Conservation (phyloP, 2,797 vertebrate genomes). For the Tenualosa ilisha region DNA sequence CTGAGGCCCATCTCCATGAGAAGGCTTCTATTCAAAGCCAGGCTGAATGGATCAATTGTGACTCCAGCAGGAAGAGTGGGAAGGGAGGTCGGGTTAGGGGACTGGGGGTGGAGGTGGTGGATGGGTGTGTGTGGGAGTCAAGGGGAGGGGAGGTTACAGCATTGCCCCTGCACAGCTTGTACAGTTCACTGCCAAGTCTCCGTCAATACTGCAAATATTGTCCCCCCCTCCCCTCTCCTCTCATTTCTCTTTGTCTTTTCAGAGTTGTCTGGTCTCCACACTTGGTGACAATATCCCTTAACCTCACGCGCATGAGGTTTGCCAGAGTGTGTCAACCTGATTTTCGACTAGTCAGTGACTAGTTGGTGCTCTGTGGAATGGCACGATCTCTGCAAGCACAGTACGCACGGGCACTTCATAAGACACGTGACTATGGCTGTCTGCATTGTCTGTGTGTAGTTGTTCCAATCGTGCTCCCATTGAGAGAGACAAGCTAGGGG, state of each 20-base stretch:
- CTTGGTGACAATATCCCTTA: not conserved
- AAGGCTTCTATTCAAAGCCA: constrained; percentile 29
- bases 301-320: not conserved
- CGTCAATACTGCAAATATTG: not conserved
- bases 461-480: not conserved
- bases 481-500: not conserved
- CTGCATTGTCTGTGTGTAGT: not conserved
- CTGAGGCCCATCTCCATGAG: constrained; percentile 20
- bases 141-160: not conserved
- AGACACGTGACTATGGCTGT: not conserved
- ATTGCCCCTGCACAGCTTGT: constrained; percentile 14
- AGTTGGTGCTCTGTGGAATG: constrained; percentile 1
- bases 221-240: not conserved
- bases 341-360: not conserved
- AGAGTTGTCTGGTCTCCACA: not conserved
- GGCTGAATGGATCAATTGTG: constrained; percentile 39
- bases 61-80: constrained; percentile 4
- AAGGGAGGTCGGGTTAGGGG: not conserved
- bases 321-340: not conserved
- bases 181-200: constrained; percentile 26
- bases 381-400: constrained; percentile 17
- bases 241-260: not conserved
- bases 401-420: constrained; percentile 18
- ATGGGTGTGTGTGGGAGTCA: not conserved
- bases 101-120: not conserved